Percentiles rank a stretch among this genome's conserved stretches.
phyloP scores from a whole-genome alignment of 1,140 invertebrate species.

The Battus philenor region DNA sequence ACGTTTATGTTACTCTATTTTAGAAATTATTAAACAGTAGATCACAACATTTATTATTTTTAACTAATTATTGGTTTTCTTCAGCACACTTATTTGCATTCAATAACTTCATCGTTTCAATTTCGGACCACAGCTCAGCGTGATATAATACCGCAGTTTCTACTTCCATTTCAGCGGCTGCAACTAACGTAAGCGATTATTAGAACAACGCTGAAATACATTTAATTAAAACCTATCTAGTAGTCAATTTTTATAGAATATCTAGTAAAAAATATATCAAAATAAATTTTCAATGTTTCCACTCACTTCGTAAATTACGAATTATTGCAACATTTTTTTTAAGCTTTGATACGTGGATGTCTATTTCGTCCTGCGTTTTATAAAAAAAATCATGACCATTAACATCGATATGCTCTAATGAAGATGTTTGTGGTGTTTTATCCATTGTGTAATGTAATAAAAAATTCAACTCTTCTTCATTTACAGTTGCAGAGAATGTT shows the following conservation, averaged over 20 bases:
- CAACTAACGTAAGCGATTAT: slow-evolving; percentile 29
- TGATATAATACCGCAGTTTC: slow-evolving; percentile 50
- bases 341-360: slow-evolving; percentile 34
- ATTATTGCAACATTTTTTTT: slow-evolving; percentile 38
- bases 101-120: slow-evolving; percentile 31
- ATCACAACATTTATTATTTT: not conserved
- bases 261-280: too few relatives aligned
- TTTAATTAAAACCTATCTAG: not conserved
- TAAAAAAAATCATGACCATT: slow-evolving; percentile 42
- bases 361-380: slow-evolving; percentile 35
- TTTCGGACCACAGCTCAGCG: slow-evolving; percentile 35
- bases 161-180: slow-evolving; percentile 51
- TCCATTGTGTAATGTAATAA: too few relatives aligned
- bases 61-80: not conserved
- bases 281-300: not conserved
- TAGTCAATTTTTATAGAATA: not conserved
- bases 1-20: too few relatives aligned
- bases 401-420: slow-evolving; percentile 28
- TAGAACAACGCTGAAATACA: not conserved
- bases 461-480: too few relatives aligned
- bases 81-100: slow-evolving; percentile 10
- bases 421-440: slow-evolving; percentile 13
- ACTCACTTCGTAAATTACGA: slow-evolving; percentile 41
- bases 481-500: not conserved
- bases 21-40: not conserved